phyloP scores from a whole-genome alignment of 2,888 invertebrate species.

The Coremacera marginata region DNA sequence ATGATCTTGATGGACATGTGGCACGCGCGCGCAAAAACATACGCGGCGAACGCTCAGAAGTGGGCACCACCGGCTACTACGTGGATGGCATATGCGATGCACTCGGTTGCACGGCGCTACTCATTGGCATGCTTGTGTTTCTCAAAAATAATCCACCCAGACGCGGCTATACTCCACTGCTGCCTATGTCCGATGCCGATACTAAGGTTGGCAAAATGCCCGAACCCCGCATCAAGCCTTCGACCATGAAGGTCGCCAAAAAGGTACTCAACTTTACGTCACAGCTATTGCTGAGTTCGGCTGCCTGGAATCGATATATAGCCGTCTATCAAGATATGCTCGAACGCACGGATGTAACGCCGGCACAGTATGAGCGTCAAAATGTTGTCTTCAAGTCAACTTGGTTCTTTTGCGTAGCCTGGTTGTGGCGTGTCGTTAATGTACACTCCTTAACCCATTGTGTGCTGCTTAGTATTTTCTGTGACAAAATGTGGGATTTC shows the following conservation, averaged over 20 bases:
- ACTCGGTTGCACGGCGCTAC: conserved; percentile 79
- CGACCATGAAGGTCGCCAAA: conserved; percentile 76
- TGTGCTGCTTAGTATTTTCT: conserved; percentile 81
- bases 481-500: conserved; percentile 86
- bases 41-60: conserved; percentile 82
- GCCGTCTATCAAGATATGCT: conserved; percentile 82
- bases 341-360: conserved; percentile 74
- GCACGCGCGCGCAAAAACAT: conserved; percentile 82
- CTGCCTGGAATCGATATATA: conserved; percentile 88
- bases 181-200: conserved; percentile 69
- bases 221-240: conserved; percentile 75
- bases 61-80: conserved; percentile 85
- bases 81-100: conserved; percentile 87
- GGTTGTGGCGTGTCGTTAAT: conserved; percentile 83
- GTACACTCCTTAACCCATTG: conserved; percentile 83
- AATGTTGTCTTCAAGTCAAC: conserved; percentile 78
- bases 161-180: conserved; percentile 78
- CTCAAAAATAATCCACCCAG: conserved; percentile 81
- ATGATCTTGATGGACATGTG: conserved; percentile 89
- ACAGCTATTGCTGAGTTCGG: conserved; percentile 80
- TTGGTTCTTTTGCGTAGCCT: conserved; percentile 80
- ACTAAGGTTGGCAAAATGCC: conserved; percentile 50
- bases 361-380: conserved; percentile 72
- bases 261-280: conserved; percentile 77
- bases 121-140: conserved; percentile 78